Evolutionary conservation across 2,113 vertebrate species (phyloP), one percentile per base, ranked within the genome.

Genomic region (Larimichthys crocea): DNA sequence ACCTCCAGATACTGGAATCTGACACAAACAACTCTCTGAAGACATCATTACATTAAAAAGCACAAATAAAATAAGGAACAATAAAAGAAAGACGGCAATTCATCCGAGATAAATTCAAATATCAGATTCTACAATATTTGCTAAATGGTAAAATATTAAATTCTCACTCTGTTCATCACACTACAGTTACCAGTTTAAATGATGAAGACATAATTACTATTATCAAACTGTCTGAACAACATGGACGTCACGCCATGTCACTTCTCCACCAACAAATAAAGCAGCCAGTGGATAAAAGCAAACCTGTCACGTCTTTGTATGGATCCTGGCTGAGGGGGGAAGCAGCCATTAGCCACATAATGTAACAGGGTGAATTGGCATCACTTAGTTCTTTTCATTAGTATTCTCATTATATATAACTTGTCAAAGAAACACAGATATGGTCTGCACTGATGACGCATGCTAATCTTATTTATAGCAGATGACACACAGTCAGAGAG

Each of bases 151-250:
- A 74, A 71, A 59, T 22, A 40, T 31, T 5, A 46, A 66, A 55
- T 64, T 56, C 8, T 67, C 6, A n/a, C 42, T 35, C 17, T 20
- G 42, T 68, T 72, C 24, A 52, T 12, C 14, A 16, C 40, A 50
- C 55, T 46, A 22, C 60, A 68, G 69, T 2, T 24, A 29, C 5
- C 31, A 65, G 64, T 53, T 31, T 80, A 56, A 80, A 63, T 8
- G 26, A 60, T 85, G 88, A 82, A 82, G 79, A 73, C 50, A 82
- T 88, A 89, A 91, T 92, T 87, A 89, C 87, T 87, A 11, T 91
- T 42, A 90, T 91, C 69, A 89, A 84, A 76, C 26, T 74, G 63
- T 78, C 60, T 82, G 74, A 81, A 72, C 63, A 68, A 42, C 74
- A 73, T 3, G 56, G 65, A 83, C 86, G 53, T 80, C 53, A 42